Base-by-base conservation (phyloP, 2,888 invertebrate genomes). In the Epirrhoe tristata region DNA sequence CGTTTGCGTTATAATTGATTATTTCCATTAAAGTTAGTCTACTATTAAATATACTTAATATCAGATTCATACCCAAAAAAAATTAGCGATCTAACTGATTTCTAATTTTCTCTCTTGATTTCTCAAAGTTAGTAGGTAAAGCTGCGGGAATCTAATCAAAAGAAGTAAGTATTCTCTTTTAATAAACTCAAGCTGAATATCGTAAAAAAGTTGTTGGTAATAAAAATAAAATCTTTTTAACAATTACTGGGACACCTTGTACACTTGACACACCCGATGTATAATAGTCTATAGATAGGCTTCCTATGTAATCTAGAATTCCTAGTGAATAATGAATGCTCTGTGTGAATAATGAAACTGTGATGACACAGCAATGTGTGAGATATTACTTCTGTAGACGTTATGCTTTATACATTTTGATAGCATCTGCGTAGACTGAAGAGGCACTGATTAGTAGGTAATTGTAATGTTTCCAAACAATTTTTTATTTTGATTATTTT, bases 321-420 rank as follows among this genome's bases (percentile, higher is more conserved):
- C 66, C 63, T 72, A 68, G 71, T 74, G 75, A 74, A 72, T 70
- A 73, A 74, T 73, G 71, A 72, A 74, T 65, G 64, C 58, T 65
- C 63, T 70, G 69, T 68, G 69, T 72, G 74, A 75, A 69, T 77
- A 74, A 76, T 77, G 77, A 73, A 72, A 71, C 31, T 46, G 58
- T 50, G 60, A 69, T 76, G 76, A 77, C 71, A 73, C 66, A 69
- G 72, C 76, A 56, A 61, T 68, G 71, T 50, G 66, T 66, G 73
- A 74, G 70, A 70, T 73, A 74, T 74, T 73, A 69, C 72, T 73
- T 72, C 66, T 73, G 68, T 52, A 69, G 58, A 58, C 54, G 55
- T 34, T 58, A 65, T 68, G 67, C 69, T 74, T 56, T 65, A 63
- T 66, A 63, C 32, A 54, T 67, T 66, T 72, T 67, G 66, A 72